A percentile compares a stretch with the other conserved stretches of the same genome.
phyloP scores from a whole-genome alignment of 2,113 vertebrate species.

The Aix galericulata region DNA sequence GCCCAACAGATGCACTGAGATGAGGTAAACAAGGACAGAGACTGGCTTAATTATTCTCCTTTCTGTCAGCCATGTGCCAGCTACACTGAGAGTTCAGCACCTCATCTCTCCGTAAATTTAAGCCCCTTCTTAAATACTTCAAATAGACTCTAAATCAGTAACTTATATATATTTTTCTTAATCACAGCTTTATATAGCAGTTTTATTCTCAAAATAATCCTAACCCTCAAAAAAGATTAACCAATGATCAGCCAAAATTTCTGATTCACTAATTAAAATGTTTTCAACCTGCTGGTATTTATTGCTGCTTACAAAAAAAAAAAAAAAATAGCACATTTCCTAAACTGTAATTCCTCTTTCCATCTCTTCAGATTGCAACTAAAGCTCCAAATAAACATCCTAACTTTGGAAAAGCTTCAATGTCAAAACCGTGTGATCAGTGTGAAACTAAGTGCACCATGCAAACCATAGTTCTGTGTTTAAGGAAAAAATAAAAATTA shows the following conservation, averaged over 20 bases:
- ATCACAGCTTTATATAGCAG: not conserved
- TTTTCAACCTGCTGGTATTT: not conserved
- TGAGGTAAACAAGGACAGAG: not conserved
- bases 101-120: not conserved
- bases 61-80: not conserved
- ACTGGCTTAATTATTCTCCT: not conserved
- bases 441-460: not conserved
- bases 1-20: not conserved
- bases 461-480: conserved; percentile 1
- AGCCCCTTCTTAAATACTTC: not conserved
- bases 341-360: not conserved
- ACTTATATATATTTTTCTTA: not conserved
- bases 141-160: not conserved
- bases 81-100: not conserved
- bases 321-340: not conserved
- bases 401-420: conserved; percentile 2
- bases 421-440: conserved; percentile 18
- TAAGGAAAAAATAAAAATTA: not conserved
- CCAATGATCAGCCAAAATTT: not conserved
- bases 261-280: not conserved
- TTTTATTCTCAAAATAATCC: not conserved
- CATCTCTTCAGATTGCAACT: not conserved
- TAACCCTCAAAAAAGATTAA: not conserved
- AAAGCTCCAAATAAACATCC: not conserved
- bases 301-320: not conserved